Conservation (phyloP, 2,888 invertebrate species). For the Ametastegia equiseti region DNA sequence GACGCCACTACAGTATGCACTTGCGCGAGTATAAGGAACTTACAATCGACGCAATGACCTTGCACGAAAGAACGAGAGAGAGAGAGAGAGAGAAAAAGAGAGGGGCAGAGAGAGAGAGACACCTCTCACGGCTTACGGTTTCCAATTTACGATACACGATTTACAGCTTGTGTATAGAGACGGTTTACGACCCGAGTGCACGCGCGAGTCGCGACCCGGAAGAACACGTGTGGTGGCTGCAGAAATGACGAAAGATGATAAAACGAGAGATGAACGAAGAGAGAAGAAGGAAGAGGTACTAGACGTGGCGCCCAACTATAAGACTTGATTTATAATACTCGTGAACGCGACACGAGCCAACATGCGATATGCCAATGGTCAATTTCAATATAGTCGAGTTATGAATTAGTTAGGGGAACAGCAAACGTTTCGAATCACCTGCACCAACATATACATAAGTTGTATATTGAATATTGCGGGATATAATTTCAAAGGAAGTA, state of each 20-base stretch:
- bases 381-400: too few species aligned
- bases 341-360: neutral
- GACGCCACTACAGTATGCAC: constrained; percentile 11
- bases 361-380: neutral
- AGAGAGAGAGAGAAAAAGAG: neutral
- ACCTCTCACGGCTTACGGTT: constrained; percentile 13
- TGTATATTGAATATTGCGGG: too few species aligned
- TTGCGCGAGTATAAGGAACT: neutral
- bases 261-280: constrained; percentile 1
- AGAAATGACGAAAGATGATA: neutral
- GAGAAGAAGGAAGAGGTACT: neutral
- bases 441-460: too few species aligned
- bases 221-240: constrained; percentile 15
- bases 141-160: constrained; percentile 31
- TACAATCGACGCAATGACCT: constrained; percentile 34
- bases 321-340: neutral
- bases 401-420: too few species aligned
- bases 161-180: neutral
- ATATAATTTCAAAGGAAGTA: too few species aligned
- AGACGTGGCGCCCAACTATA: neutral
- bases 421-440: too few species aligned
- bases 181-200: constrained; percentile 32
- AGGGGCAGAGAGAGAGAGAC: neutral
- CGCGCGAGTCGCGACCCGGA: constrained; percentile 4
- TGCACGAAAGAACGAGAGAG: neutral